Evolutionary conservation across 1,140 invertebrate species (phyloP).

Genomic region (Plodia interpunctella): DNA sequence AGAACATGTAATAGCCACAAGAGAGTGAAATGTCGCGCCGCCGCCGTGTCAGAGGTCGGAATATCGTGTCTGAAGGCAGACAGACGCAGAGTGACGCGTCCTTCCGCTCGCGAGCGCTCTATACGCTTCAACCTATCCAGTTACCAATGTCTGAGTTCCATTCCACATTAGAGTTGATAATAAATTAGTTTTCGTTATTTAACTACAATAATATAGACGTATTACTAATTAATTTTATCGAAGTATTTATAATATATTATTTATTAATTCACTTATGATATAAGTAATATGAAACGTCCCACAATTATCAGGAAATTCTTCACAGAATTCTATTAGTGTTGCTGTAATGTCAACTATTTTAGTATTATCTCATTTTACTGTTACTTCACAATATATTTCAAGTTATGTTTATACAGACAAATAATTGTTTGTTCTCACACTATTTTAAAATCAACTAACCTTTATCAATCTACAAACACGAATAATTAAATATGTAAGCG

Average conservation of each 20-base stretch:
- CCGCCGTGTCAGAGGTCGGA: slow-evolving; percentile 54
- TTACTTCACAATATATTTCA: too few species aligned
- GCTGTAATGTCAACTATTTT: too few species aligned
- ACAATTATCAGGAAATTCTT: too few species aligned
- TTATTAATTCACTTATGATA: too few species aligned
- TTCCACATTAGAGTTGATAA: slow-evolving; percentile 10
- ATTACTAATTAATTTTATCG: too few species aligned
- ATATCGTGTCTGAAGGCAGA: slow-evolving; percentile 42
- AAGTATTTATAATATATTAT: too few species aligned
- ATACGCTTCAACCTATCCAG: slow-evolving; percentile 36
- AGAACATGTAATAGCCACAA: not conserved
- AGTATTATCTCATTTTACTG: too few species aligned
- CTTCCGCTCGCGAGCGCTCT: slow-evolving; percentile 51
- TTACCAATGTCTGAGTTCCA: slow-evolving; percentile 28
- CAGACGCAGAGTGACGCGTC: slow-evolving; percentile 55
- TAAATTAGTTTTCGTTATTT: not conserved
- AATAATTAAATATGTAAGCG: not conserved
- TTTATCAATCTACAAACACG: not conserved
- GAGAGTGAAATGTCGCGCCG: slow-evolving; percentile 9
- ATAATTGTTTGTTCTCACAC: not conserved
- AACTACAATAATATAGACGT: too few species aligned
- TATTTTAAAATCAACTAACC: not conserved
- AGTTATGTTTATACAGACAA: too few species aligned
- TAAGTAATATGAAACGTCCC: too few species aligned
- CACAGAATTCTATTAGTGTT: too few species aligned